Percentiles rank a stretch among this genome's conserved stretches.
Conservation (phyloP, 2,113 vertebrate species). For the Theristicus caerulescens region DNA sequence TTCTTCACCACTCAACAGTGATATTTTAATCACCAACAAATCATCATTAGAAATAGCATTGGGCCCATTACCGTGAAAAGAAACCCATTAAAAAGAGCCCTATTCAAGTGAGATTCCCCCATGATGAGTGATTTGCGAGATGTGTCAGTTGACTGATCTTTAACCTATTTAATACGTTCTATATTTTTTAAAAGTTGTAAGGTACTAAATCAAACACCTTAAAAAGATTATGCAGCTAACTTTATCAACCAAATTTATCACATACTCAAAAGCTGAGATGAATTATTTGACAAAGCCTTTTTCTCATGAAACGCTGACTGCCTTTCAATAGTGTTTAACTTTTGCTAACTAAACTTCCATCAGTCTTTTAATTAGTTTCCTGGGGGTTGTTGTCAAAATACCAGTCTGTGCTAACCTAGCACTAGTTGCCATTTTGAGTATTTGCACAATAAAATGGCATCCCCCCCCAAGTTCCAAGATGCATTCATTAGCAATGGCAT, state of each 20-base stretch:
- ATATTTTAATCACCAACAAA: neutral
- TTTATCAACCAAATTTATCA: neutral
- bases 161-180: neutral
- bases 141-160: neutral
- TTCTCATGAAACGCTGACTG: neutral
- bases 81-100: neutral
- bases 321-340: neutral
- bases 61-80: neutral
- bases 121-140: neutral
- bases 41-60: neutral
- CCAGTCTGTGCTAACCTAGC: neutral
- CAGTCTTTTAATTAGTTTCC: slow-evolving; percentile 1
- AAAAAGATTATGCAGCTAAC: neutral
- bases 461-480: neutral
- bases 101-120: neutral
- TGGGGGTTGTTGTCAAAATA: slow-evolving; percentile 12
- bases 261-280: neutral
- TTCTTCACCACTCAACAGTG: neutral
- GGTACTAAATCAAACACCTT: neutral
- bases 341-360: slow-evolving; percentile 1
- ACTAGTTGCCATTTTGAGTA: neutral
- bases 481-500: neutral
- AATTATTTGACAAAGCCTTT: neutral
- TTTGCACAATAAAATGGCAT: neutral
- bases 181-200: neutral